Evolutionary conservation across 1,140 invertebrate genomes (phyloP), one percentile per base, ranked within the genome.

Genomic region (Camponotus vicinus): DNA sequence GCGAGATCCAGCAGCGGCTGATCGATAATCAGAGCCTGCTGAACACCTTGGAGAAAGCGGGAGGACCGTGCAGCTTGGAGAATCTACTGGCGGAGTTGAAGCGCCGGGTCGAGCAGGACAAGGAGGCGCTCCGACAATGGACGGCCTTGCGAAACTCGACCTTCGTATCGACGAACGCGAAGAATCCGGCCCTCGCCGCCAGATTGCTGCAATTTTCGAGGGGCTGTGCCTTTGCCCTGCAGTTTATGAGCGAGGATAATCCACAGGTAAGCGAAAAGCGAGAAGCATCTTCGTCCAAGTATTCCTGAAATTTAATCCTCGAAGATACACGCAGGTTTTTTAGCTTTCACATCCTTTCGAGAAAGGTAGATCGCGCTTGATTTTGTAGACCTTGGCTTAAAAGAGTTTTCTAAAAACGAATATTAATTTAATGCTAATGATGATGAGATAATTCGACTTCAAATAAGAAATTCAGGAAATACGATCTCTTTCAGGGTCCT

Each of bases 11-110:
- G 94, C 97, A 98, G 86, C 95, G 98, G 5, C 95, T 99, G 21
- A 99, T 99, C 89, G 98, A 98, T 94, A 99, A 99, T 94, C 98
- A 98, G 94, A 98, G 97, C 0, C 94, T 99, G 34, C 95, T 98
- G 64, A 98, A 98, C 88, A 97, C 98, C 45, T 95, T 99, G 64
- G 98, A 99, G 93, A 97, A 97, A 89, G 89, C 92, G 66, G 89
- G 61, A 37, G 89, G 75, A 96, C 96, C 27, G 95, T 95, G 0
- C 86, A 96, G 85, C 94, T 84, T 94, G 42, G 93, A 94, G 76
- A 90, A 90, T 86, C 80, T 94, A 15, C 80, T 97, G 21, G 94
- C 95, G 9, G 97, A 97, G 85, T 94, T 97, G 27, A 96, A 96
- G 85, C 93, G 96, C 34, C 92, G 97, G 27, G 96, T 97, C 71